phyloP scores from a whole-genome alignment of 1,140 invertebrate genomes.

The Listronotus oregonensis region DNA sequence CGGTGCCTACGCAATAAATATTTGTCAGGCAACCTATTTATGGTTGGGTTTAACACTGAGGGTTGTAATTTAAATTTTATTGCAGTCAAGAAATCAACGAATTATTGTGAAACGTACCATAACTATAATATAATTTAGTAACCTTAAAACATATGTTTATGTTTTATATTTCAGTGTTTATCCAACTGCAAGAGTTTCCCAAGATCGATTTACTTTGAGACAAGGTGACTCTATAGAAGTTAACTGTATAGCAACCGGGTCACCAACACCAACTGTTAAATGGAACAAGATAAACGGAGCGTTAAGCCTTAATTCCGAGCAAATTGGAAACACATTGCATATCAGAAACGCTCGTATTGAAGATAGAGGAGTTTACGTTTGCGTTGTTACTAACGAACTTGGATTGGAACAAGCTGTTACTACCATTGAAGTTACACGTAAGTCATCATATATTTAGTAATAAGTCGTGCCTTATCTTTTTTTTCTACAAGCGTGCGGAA shows the following conservation, averaged over 20 bases:
- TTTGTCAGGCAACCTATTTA: too few relatives aligned
- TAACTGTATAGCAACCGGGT: constrained; percentile 72
- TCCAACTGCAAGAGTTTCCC: constrained; percentile 66
- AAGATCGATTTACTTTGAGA: constrained; percentile 71
- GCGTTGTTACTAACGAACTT: constrained; percentile 65
- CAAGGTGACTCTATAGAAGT: constrained; percentile 80
- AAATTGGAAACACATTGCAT: constrained; percentile 70
- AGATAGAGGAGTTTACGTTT: constrained; percentile 83
- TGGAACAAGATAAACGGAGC: constrained; percentile 78
- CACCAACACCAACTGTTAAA: constrained; percentile 70
- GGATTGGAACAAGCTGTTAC: constrained; percentile 69
- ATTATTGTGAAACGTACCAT: too few relatives aligned
- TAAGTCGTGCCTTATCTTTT: too few relatives aligned
- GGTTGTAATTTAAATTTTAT: too few relatives aligned
- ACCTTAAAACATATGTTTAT: constrained; percentile 4
- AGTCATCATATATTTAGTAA: constrained; percentile 60
- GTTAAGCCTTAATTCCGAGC: constrained; percentile 66
- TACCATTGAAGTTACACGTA: constrained; percentile 85
- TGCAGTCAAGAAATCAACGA: too few relatives aligned
- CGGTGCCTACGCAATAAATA: too few relatives aligned
- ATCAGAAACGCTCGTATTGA: constrained; percentile 72
- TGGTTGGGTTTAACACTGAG: too few relatives aligned
- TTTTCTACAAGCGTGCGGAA: too few relatives aligned
- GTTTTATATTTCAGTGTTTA: constrained; percentile 45
- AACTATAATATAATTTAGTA: too few relatives aligned